phyloP scores from a whole-genome alignment of 2,888 invertebrate genomes.

The Ophonus ardosiacus region DNA sequence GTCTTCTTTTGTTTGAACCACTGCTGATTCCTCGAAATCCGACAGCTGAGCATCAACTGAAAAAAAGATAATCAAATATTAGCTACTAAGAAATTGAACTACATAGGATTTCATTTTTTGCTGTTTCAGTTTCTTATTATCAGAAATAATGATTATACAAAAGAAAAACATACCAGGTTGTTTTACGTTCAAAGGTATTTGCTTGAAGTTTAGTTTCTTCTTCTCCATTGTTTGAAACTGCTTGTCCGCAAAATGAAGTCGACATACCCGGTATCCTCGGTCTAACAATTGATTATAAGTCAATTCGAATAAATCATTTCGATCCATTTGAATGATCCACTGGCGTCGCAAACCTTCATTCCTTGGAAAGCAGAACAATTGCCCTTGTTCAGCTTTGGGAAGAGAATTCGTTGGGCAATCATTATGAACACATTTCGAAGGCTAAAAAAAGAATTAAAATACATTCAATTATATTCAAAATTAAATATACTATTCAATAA shows the following conservation, averaged over 20 bases:
- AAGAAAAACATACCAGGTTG: too few species aligned
- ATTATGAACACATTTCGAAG: not conserved
- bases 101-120: too few species aligned
- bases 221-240: constrained; percentile 7
- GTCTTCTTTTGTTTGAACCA: too few species aligned
- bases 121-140: too few species aligned
- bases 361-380: not conserved
- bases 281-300: not conserved
- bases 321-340: not conserved
- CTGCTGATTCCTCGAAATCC: too few species aligned
- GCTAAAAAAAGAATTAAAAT: too few species aligned
- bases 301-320: not conserved
- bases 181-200: not conserved
- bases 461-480: too few species aligned
- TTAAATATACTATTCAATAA: too few species aligned
- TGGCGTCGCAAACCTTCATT: not conserved
- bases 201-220: not conserved
- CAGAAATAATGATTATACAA: too few species aligned
- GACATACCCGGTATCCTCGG: constrained; percentile 4
- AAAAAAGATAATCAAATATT: too few species aligned
- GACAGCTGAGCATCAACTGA: too few species aligned
- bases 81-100: too few species aligned
- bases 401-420: not conserved
- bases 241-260: not conserved
- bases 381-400: not conserved